phyloP scores from a whole-genome alignment of 2,888 invertebrate genomes.

The Drosophila emarginata region DNA sequence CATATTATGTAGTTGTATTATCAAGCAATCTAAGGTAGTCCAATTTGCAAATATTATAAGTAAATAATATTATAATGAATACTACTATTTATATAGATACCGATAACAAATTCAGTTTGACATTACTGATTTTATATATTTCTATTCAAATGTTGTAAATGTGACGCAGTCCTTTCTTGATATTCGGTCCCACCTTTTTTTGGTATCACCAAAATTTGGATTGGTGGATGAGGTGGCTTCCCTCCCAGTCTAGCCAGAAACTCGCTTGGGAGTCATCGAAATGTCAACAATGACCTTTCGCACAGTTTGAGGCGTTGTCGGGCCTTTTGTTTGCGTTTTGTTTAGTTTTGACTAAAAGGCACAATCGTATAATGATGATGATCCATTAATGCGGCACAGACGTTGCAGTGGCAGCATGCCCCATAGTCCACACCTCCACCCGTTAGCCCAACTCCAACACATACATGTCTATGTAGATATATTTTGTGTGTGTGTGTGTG shows the following conservation, averaged over 20 bases:
- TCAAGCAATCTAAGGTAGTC: no score
- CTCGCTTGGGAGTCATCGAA: constrained; percentile 4
- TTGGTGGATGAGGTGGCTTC: not conserved
- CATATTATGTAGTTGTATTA: no score
- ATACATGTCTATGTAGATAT: no score
- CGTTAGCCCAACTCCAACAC: not conserved
- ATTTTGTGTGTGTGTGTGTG: constrained; percentile 1
- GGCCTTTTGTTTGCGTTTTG: constrained; percentile 53
- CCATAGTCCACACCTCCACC: not conserved
- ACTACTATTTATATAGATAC: no score
- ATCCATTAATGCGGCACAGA: constrained; percentile 66
- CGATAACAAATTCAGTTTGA: no score
- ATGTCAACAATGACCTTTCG: constrained; percentile 48
- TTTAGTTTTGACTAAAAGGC: constrained; percentile 23
- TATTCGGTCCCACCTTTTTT: no score
- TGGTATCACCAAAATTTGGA: not conserved
- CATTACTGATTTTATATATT: no score
- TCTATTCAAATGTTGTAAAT: no score
- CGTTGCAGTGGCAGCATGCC: constrained; percentile 27
- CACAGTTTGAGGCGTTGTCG: constrained; percentile 31
- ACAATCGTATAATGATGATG: constrained; percentile 51
- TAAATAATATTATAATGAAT: no score
- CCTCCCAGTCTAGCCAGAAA: constrained; percentile 33
- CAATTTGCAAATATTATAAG: no score
- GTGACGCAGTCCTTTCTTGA: no score